These are phyloP conservation scores for Tachycineta bicolor DNA, from an alignment of 2,113 vertebrate species.

Conservation along the genomic window DNA sequence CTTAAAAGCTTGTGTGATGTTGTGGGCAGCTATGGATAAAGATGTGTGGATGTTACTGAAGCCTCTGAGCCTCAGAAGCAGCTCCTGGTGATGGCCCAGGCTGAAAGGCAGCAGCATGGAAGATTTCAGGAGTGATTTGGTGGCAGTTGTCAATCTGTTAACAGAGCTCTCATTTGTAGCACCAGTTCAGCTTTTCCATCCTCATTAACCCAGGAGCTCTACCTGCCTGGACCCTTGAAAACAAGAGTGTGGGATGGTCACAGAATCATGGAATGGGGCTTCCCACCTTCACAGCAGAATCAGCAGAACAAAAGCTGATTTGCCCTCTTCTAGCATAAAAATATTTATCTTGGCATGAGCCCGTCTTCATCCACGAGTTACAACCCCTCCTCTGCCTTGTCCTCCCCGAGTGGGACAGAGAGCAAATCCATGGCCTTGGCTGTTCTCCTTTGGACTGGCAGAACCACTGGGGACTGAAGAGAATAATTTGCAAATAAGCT, in stretches of 20 bases:
- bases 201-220: not conserved
- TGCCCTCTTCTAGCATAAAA: not conserved
- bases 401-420: not conserved
- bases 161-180: not conserved
- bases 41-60: not conserved
- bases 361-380: not conserved
- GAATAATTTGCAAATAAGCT: not conserved
- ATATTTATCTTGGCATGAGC: not conserved
- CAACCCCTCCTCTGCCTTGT: not conserved
- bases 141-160: not conserved
- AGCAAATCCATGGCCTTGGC: not conserved
- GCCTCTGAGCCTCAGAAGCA: not conserved
- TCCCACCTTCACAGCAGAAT: not conserved
- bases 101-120: not conserved
- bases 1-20: not conserved
- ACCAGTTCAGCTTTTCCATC: not conserved
- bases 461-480: not conserved
- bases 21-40: not conserved
- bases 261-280: not conserved
- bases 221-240: not conserved
- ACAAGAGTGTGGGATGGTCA: not conserved
- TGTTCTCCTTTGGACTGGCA: not conserved
- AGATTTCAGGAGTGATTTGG: not conserved
- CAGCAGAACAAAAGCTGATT: not conserved
- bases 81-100: not conserved